Evolutionary conservation across 35 echinoderm and acorn worm genomes (phyloP), one percentile per base, ranked within the genome.

Genomic region (Apostichopus californicus): DNA sequence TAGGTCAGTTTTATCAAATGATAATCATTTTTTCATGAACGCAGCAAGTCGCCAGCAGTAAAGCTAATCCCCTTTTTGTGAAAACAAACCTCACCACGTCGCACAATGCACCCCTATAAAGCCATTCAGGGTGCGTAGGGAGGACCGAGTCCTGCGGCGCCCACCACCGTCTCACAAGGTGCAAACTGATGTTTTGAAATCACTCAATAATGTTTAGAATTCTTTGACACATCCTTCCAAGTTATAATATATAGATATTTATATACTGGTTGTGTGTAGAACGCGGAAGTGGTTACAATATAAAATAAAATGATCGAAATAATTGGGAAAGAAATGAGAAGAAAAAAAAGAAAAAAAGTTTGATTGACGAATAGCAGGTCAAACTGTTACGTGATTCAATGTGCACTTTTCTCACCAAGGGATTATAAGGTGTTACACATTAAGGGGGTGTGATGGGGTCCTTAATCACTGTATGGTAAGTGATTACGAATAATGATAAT

Each of bases 61-160:
- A 5, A 59, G 55, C 17, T 85, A 58, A 83, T 17, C 55, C 81
- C 81, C 57, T 5, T 85, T 85, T 85, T 85, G 81, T 85, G n/a
- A 85, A 85, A 85, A 85, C 81, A 85, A 85, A 59, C 56, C n/a
- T 85, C 57, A 59, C 81, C 55, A 22, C 57, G 81, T 22, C 55
- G 24, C 55, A 85, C 81, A 85, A 85, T 85, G 81, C 21, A 7
- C 55, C 17, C 81, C 14, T 85, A 56, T 59, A n/a, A 75, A 85
- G 9, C 25, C 81, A 85, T 85, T 85, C 81, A 85, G 81, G 10
- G 55, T 75, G 9, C n/a, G 56, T 18, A 59, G 20, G 6, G 81
- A 85, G 55, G 2, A 55, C 18, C 7, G 57, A 22, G 55, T 85
- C 81, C 57, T 10, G 20, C 81, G 81, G 81, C 81, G 81, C 81